Evolutionary conservation across 2,113 vertebrate genomes (phyloP), one percentile per base, ranked within the genome.

Genomic region (Calypte anna): DNA sequence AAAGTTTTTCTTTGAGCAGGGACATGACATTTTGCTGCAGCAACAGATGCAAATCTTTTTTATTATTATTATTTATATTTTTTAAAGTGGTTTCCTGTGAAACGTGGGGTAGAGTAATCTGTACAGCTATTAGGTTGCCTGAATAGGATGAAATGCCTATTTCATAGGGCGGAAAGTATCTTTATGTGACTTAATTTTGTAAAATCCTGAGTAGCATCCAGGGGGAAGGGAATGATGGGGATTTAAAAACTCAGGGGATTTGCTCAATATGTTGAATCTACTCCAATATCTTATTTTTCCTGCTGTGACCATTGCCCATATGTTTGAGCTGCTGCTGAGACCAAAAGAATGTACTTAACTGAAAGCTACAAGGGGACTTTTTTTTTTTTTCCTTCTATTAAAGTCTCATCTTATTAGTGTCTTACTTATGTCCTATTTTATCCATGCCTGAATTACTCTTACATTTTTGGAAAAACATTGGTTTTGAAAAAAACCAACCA

Each of bases 111-210:
- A 89, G 5, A 93, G 96, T 93, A 97, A 96, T 97, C 81, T 97
- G 81, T 96, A 90, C 68, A 87, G 86, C 88, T 97, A 77, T 96
- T 97, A 96, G 51, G 82, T 74, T 96, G 79, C 84, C 69, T 88
- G 84, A 90, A 91, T 95, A 84, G 30, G 66, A 87, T 68, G n/a
- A 95, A 90, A 90, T 86, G 43, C 82, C 44, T 43, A n/a, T 76
- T 87, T 95, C 88, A 80, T 62, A 89, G 66, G 81, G 97, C 93
- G 86, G 64, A 95, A 97, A 96, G 24, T 22, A 95, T 97, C 98
- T 94, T 97, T 93, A 97, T 96, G 93, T 97, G 97, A 97, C 96
- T 97, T 91, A 96, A 91, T 97, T 94, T 93, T 93, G 91, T 97
- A 79, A 97, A 97, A 97, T 98, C 96, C 96, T 92, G 82, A 95